These are phyloP conservation scores for Brachionus paranguensis DNA, from an alignment of 1,140 invertebrate genomes.

Conservation along the genomic window DNA sequence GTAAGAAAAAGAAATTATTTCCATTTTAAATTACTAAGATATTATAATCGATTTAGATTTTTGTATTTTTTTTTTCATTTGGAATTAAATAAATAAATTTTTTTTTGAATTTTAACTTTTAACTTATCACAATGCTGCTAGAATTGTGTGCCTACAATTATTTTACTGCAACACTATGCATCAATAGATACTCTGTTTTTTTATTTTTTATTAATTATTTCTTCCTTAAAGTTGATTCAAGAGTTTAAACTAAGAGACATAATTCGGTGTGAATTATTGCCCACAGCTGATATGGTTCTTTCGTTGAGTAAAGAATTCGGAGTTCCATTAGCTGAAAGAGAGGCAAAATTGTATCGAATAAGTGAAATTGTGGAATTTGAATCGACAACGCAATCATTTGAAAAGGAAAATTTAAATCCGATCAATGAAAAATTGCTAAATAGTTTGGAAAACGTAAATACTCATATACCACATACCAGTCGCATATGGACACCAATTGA, in stretches of 20 bases:
- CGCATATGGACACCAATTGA: slow-evolving; percentile 46
- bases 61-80: no score
- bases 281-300: slow-evolving; percentile 51
- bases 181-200: no score
- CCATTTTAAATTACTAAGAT: no score
- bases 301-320: slow-evolving; percentile 55
- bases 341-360: slow-evolving; percentile 44
- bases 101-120: no score
- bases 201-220: background rate
- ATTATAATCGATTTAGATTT: no score
- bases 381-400: background rate
- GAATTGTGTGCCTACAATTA: no score
- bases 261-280: slow-evolving; percentile 50
- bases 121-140: no score
- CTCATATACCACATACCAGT: slow-evolving; percentile 27
- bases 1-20: no score
- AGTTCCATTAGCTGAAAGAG: slow-evolving; percentile 50
- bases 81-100: no score
- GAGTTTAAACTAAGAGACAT: slow-evolving; percentile 46
- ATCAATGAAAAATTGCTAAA: background rate
- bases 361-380: background rate
- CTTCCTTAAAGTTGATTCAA: background rate
- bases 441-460: slow-evolving; percentile 7
- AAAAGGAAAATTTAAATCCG: slow-evolving; percentile 26
- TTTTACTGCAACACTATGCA: no score